Evolutionary conservation across 2,797 vertebrate genomes (phyloP), one percentile per base, ranked within the genome.

Genomic region (Diglossa cyanea): DNA sequence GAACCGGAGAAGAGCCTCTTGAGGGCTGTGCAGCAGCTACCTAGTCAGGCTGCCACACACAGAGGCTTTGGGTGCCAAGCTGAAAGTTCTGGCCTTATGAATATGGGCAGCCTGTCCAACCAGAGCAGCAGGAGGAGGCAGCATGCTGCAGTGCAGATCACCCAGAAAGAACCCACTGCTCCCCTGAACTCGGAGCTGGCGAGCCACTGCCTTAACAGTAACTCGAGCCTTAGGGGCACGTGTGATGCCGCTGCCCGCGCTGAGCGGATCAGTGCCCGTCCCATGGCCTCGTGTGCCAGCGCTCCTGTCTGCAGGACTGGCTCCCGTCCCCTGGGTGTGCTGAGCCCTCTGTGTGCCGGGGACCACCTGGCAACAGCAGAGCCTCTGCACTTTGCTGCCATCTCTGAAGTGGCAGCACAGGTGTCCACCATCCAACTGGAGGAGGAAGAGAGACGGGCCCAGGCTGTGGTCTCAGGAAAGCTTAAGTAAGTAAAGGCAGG

Each of bases 401-500:
- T 99, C 81, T 97, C 98, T 10, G 98, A 98, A 4, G 97, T 99
- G 93, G 97, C 98, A 77, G 96, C 97, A 66, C 98, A 97, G 96
- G 98, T 99, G 92, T 99, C 99, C 37, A 96, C 98, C 50, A 98
- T 99, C 91, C 98, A 98, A 4, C 97, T 99, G 67, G 98, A 96
- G 88, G 97, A 97, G 50, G 95, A 97, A 58, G 87, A 85, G 93
- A 96, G 89, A 73, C 12, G 3, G 66, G 50, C 57, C 53, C 61
- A 71, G 47, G 66, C 55, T 91, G 51, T 74, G 39, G 68, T 65
- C 66, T 55, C 14, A 5, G 76, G 63, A 53, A 79, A 76, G 30
- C 50, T 66, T 9, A 66, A 96, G 96, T 98, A 97, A 95, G 94
- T 96, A 79, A 17, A 57, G 30, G 21, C 9, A 16, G 58, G 70